phyloP scores from a whole-genome alignment of 2,797 vertebrate species.

The Gambusia yucatana region DNA sequence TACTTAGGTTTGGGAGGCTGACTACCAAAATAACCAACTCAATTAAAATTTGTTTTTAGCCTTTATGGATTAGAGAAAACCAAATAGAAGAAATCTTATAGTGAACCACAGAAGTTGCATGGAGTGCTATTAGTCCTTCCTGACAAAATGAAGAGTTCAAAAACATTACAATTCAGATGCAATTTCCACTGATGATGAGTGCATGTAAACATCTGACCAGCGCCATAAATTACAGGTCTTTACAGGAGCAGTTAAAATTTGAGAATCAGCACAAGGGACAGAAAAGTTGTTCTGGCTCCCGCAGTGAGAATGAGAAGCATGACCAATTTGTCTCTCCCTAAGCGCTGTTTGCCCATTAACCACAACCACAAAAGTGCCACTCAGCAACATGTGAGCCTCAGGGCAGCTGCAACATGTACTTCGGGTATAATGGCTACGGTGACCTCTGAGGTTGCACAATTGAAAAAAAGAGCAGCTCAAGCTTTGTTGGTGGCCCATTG shows the following conservation, averaged over 20 bases:
- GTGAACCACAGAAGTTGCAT: background rate
- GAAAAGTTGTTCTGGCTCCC: constrained; percentile 49
- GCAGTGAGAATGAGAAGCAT: constrained; percentile 38
- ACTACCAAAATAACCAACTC: background rate
- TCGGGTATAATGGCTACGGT: constrained; percentile 47
- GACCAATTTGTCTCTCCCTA: constrained; percentile 39
- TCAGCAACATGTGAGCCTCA: constrained; percentile 62
- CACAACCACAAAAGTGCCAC: constrained; percentile 67
- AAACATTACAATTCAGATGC: background rate
- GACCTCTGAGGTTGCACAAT: constrained; percentile 48
- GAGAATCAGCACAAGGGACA: constrained; percentile 30
- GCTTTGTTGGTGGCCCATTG: constrained; percentile 50
- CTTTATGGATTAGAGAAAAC: background rate
- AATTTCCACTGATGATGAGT: background rate
- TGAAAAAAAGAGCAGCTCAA: constrained; percentile 44
- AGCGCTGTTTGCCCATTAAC: constrained; percentile 52
- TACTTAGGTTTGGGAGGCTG: background rate
- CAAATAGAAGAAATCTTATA: background rate
- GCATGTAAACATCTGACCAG: background rate
- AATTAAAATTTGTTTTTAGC: background rate
- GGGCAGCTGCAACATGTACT: constrained; percentile 54
- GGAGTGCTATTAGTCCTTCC: background rate
- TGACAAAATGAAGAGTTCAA: background rate
- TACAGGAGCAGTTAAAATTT: constrained; percentile 39
- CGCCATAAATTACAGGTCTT: constrained; percentile 6